These are phyloP conservation scores for Eulithis testata DNA, from an alignment of 2,888 invertebrate genomes.

Conservation along the genomic window DNA sequence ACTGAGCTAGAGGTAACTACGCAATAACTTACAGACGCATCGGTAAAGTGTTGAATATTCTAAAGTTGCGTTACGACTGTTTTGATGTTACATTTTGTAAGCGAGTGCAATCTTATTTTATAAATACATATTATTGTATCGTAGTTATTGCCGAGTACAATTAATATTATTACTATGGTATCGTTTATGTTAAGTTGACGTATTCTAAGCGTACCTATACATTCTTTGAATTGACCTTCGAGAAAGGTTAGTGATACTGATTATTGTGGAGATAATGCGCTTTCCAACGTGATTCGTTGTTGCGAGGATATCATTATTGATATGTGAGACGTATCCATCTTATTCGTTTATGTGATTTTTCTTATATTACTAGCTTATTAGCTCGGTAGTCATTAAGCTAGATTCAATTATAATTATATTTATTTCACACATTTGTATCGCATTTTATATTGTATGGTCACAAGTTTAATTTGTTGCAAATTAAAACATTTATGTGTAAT, in stretches of 20 bases:
- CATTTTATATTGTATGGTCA: constrained; percentile 63
- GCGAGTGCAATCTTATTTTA: constrained; percentile 70
- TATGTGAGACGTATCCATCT: constrained; percentile 69
- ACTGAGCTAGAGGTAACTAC: constrained; percentile 57
- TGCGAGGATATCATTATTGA: constrained; percentile 64
- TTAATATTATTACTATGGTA: constrained; percentile 65
- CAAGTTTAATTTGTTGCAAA: constrained; percentile 57
- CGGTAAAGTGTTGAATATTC: constrained; percentile 80
- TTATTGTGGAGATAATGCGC: constrained; percentile 68
- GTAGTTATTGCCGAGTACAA: constrained; percentile 77
- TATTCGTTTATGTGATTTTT: constrained; percentile 75
- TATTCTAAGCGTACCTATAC: constrained; percentile 82
- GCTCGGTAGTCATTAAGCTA: constrained; percentile 80
- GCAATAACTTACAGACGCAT: constrained; percentile 64
- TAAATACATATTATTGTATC: constrained; percentile 54
- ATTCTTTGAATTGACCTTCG: constrained; percentile 84
- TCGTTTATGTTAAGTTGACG: constrained; percentile 76
- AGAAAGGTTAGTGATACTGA: constrained; percentile 84
- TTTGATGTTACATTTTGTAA: constrained; percentile 62
- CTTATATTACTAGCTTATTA: constrained; percentile 75
- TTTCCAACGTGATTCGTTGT: constrained; percentile 65
- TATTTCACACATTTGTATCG: constrained; percentile 59
- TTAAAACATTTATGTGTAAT: constrained; percentile 30
- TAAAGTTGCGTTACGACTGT: constrained; percentile 69
- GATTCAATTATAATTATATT: constrained; percentile 71